phyloP scores from a whole-genome alignment of 2,113 vertebrate species.

The Lagopus leucura region DNA sequence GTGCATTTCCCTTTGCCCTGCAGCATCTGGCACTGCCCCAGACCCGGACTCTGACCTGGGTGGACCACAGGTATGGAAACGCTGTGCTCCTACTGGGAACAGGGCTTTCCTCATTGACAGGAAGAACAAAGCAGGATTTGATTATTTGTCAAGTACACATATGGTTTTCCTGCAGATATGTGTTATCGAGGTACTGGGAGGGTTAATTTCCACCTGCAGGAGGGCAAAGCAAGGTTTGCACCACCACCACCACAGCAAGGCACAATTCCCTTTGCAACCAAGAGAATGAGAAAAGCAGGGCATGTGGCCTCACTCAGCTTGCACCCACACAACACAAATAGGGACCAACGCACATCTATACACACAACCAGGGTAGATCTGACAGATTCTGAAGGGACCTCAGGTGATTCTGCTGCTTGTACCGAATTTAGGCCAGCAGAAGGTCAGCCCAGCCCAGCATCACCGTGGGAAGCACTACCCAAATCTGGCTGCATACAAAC shows the following conservation, averaged over 20 bases:
- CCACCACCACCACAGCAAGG: not conserved
- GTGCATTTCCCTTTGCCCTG: fast-evolving
- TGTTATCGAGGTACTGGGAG: not conserved
- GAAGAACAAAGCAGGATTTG: not conserved
- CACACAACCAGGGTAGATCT: too few species aligned
- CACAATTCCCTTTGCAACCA: not conserved
- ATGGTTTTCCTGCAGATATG: not conserved
- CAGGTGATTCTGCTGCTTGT: not conserved
- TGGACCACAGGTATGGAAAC: not conserved
- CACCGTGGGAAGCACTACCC: fast-evolving
- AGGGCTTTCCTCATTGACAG: not conserved
- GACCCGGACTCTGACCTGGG: not conserved
- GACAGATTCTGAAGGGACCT: not conserved
- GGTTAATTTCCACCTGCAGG: fast-evolving
- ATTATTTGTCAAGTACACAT: not conserved
- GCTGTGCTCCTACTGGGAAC: not conserved
- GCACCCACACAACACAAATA: fast-evolving
- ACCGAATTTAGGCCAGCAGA: not conserved
- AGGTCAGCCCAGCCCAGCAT: not conserved
- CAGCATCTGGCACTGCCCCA: not conserved
- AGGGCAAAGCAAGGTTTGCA: not conserved
- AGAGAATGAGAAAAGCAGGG: fast-evolving
- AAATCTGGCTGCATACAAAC: not conserved
- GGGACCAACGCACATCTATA: not conserved
- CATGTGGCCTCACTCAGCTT: fast-evolving